phyloP scores from a whole-genome alignment of 2,113 vertebrate genomes.

The Climacteris rufus region DNA sequence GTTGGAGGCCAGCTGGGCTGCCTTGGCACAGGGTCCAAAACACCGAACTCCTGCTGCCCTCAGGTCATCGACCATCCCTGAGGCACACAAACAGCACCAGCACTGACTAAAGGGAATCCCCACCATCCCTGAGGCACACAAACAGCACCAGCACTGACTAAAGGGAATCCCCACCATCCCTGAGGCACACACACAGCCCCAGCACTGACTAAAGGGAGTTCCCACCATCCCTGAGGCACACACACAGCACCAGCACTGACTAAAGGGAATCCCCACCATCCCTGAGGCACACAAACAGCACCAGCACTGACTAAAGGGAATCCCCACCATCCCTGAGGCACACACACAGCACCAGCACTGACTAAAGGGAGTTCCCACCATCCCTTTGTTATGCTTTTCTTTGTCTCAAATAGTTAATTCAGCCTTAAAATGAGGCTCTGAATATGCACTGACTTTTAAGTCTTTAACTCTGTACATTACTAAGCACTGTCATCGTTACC shows the following conservation, averaged over 20 bases:
- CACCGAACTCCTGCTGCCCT: slow-evolving; percentile 78
- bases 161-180: no score
- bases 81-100: neutral
- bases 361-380: no score
- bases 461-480: neutral
- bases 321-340: no score
- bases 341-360: no score
- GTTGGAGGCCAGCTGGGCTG: slow-evolving; percentile 81
- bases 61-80: slow-evolving; percentile 85
- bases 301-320: no score
- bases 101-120: no score
- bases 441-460: neutral
- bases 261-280: no score
- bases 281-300: no score
- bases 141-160: neutral
- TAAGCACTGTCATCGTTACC: neutral
- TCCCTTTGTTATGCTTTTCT: neutral
- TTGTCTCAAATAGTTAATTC: neutral
- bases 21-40: slow-evolving; percentile 83
- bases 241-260: neutral
- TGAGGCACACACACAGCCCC: slow-evolving; percentile 21
- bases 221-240: slow-evolving; percentile 76
- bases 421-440: neutral
- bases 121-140: slow-evolving; percentile 74
- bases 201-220: no score